phyloP scores from a whole-genome alignment of 1,140 invertebrate species.

The Camponotus floridanus region DNA sequence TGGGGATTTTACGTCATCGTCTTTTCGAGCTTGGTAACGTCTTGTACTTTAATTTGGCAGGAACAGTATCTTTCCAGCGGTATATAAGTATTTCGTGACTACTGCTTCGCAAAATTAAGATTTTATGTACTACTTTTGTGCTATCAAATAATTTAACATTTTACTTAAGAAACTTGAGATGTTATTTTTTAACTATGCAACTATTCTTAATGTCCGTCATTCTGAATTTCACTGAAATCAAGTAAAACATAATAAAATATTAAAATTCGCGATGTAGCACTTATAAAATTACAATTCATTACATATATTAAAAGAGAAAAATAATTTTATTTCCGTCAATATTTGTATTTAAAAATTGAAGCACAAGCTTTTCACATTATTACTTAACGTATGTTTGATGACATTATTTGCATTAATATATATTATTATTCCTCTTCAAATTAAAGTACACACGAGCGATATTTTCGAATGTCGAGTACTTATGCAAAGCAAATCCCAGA shows the following conservation, averaged over 20 bases:
- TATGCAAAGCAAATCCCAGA: not conserved
- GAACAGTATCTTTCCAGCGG: not conserved
- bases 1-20: slow-evolving; percentile 63
- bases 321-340: not conserved
- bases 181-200: not conserved
- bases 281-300: not conserved
- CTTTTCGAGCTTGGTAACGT: not conserved
- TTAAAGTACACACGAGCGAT: no score
- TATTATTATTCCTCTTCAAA: no score
- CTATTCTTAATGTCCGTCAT: not conserved
- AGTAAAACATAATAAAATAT: not conserved
- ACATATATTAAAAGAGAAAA: not conserved
- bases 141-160: not conserved
- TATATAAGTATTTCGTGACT: slow-evolving; percentile 16
- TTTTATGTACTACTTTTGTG: not conserved
- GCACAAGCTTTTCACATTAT: no score
- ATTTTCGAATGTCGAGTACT: not conserved
- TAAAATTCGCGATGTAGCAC: not conserved
- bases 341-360: not conserved
- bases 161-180: not conserved
- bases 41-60: slow-evolving; percentile 37
- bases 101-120: not conserved
- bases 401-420: no score
- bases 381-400: no score
- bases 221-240: not conserved